phyloP scores from a whole-genome alignment of 2,888 invertebrate species.

The Cephalotes varians region DNA sequence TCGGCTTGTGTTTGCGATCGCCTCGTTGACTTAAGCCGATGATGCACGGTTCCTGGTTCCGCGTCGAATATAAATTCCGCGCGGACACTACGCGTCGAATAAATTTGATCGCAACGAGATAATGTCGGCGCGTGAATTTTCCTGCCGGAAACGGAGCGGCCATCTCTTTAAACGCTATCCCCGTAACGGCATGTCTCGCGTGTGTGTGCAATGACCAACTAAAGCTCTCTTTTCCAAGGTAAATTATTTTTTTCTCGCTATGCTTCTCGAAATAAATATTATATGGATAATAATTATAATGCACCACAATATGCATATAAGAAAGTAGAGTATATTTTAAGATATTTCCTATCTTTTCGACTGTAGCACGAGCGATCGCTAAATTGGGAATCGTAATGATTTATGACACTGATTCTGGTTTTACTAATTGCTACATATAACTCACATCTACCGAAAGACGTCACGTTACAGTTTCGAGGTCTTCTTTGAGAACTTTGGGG shows the following conservation, averaged over 20 bases:
- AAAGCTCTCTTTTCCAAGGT: background rate
- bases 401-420: slow-evolving; percentile 13
- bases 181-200: background rate
- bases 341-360: background rate
- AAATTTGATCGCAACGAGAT: slow-evolving; percentile 70
- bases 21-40: slow-evolving; percentile 75
- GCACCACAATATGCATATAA: too few relatives aligned
- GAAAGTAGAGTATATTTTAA: background rate
- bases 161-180: slow-evolving; percentile 13
- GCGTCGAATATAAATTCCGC: slow-evolving; percentile 71
- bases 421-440: slow-evolving; percentile 23
- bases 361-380: slow-evolving; percentile 1
- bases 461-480: slow-evolving; percentile 15
- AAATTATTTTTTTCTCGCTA: background rate
- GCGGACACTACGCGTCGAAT: slow-evolving; percentile 64
- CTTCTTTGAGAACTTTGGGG: background rate
- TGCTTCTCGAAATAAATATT: background rate
- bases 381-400: slow-evolving; percentile 12
- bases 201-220: background rate
- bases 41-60: slow-evolving; percentile 68
- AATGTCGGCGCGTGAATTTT: slow-evolving; percentile 66
- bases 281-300: background rate
- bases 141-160: slow-evolving; percentile 29
- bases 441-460: slow-evolving; percentile 11
- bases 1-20: slow-evolving; percentile 72